Conservation (phyloP, 1,140 invertebrate genomes). For the Drosophila insularis region DNA sequence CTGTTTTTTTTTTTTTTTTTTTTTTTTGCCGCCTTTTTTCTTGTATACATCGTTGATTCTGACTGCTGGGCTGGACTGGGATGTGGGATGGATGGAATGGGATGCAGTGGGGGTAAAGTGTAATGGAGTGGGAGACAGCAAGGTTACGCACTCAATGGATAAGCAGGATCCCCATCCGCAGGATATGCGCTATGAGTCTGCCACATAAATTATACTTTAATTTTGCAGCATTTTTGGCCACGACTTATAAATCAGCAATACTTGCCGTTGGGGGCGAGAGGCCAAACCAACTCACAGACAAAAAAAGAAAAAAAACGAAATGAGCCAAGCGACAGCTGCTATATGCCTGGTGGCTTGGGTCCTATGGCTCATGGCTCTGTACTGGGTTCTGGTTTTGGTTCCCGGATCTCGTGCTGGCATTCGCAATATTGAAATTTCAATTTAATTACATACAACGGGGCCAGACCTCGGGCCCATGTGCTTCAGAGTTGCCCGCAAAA, state of each 20-base stretch:
- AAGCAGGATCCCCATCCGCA: slow-evolving; percentile 52
- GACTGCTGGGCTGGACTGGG: background rate
- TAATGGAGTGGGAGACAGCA: slow-evolving; percentile 10
- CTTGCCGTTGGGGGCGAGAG: slow-evolving; percentile 29
- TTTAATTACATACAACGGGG: slow-evolving; percentile 75
- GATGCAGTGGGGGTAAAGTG: too few relatives aligned
- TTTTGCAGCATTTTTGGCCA: slow-evolving; percentile 80
- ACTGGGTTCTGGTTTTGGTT: background rate
- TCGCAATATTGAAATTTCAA: slow-evolving; percentile 81
- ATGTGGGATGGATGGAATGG: background rate
- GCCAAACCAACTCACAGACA: slow-evolving; percentile 23
- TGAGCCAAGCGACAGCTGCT: slow-evolving; percentile 37
- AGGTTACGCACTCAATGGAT: slow-evolving; percentile 60
- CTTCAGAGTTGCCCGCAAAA: slow-evolving; percentile 54
- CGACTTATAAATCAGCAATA: slow-evolving; percentile 73
- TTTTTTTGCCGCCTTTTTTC: slow-evolving; percentile 2
- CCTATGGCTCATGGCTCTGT: background rate
- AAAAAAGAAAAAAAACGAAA: slow-evolving; percentile 27
- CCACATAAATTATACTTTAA: slow-evolving; percentile 80
- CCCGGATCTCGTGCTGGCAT: slow-evolving; percentile 21
- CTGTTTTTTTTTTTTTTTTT: background rate
- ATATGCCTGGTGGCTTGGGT: slow-evolving; percentile 15
- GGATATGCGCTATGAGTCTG: slow-evolving; percentile 43
- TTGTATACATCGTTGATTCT: slow-evolving; percentile 47
- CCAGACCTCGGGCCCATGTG: slow-evolving; percentile 49